Evolutionary conservation across 2,888 invertebrate species (phyloP).

Genomic region (Platerodrilus igneus): DNA sequence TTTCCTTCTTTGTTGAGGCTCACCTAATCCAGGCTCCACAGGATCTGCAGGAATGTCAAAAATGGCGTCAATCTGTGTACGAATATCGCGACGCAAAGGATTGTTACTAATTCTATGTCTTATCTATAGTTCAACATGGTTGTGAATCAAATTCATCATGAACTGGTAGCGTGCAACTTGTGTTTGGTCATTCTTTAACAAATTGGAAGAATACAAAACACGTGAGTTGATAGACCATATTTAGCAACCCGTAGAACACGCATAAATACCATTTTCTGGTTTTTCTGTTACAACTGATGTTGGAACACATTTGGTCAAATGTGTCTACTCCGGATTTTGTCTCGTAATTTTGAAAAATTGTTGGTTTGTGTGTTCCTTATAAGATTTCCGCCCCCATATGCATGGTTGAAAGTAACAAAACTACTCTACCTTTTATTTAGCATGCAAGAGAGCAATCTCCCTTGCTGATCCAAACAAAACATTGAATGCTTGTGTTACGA

Average conservation of each 20-base stretch:
- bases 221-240: conserved; percentile 10
- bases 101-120: not conserved
- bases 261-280: conserved; percentile 11
- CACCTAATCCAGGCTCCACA: too few species aligned
- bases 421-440: conserved; percentile 19
- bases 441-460: conserved; percentile 13
- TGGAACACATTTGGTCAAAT: conserved; percentile 12
- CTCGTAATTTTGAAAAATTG: conserved; percentile 10
- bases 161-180: not conserved
- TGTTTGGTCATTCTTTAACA: not conserved
- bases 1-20: too few species aligned
- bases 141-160: not conserved
- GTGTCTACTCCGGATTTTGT: conserved; percentile 15
- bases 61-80: not conserved
- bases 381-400: conserved; percentile 4
- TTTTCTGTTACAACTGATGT: conserved; percentile 10
- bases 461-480: conserved; percentile 15
- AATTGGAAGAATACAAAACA: conserved; percentile 4
- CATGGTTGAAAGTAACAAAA: conserved; percentile 12
- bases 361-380: conserved; percentile 7
- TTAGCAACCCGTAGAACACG: conserved; percentile 13
- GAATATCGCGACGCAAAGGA: not conserved
- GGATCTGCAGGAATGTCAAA: not conserved
- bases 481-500: conserved; percentile 5
- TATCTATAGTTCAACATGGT: not conserved